Conservation (phyloP, 2,797 vertebrate genomes). For the Galaxias olidus region DNA sequence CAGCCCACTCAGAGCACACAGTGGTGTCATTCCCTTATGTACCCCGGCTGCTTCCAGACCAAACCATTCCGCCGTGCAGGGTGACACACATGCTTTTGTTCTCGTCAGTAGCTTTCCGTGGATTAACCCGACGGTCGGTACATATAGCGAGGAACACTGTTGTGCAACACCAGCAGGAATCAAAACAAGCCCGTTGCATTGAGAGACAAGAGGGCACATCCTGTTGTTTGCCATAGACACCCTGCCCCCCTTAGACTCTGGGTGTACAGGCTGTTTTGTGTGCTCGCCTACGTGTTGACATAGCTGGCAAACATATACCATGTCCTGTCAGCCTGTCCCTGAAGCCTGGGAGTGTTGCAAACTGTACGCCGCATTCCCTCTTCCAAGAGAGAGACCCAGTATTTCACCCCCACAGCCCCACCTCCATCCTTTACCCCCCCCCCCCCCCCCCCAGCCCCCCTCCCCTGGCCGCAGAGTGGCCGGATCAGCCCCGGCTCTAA, state of each 20-base stretch:
- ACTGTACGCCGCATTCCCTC: conserved; percentile 37
- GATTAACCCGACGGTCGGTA: conserved; percentile 38
- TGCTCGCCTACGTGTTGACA: conserved; percentile 28
- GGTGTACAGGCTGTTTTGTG: background rate
- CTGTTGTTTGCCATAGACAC: conserved; percentile 18
- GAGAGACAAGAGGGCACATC: conserved; percentile 14
- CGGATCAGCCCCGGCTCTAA: conserved; percentile 63
- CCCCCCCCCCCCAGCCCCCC: background rate
- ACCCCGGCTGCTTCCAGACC: conserved; percentile 23
- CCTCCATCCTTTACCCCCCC: conserved; percentile 8
- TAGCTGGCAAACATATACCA: conserved; percentile 23
- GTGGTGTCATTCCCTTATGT: conserved; percentile 31
- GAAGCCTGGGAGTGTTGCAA: conserved; percentile 43
- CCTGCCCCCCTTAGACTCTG: background rate
- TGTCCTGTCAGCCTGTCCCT: conserved; percentile 20
- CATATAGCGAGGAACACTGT: conserved; percentile 41
- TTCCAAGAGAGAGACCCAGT: conserved; percentile 29
- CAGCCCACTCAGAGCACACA: conserved; percentile 39
- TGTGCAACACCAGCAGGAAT: conserved; percentile 53
- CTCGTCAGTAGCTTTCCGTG: conserved; percentile 41
- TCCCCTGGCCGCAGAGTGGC: conserved; percentile 46
- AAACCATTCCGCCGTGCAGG: conserved; percentile 33
- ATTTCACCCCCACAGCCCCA: conserved; percentile 39
- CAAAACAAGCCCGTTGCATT: conserved; percentile 32
- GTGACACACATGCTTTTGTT: conserved; percentile 5